These are phyloP conservation scores for Phocides pigmalion DNA, from an alignment of 1,140 invertebrate genomes.

Conservation along the genomic window DNA sequence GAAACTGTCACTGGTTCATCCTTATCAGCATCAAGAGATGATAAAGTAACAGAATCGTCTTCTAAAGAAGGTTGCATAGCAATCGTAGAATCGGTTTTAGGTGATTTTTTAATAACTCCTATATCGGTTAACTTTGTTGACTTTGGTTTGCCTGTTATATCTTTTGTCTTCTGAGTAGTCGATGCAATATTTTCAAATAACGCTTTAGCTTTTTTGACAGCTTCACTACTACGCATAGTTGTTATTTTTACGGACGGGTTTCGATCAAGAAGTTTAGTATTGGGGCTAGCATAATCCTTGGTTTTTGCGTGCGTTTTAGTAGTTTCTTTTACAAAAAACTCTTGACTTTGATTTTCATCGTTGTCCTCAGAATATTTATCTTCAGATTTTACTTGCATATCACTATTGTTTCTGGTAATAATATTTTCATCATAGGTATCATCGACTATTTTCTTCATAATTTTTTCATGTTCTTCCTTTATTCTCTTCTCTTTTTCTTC, in stretches of 20 bases:
- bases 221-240: slow-evolving; percentile 84
- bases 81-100: slow-evolving; percentile 57
- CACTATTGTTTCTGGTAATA: slow-evolving; percentile 20
- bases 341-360: slow-evolving; percentile 39
- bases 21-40: slow-evolving; percentile 47
- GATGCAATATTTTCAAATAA: slow-evolving; percentile 87
- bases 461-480: slow-evolving; percentile 70
- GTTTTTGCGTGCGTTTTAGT: slow-evolving; percentile 48
- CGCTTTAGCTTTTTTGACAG: slow-evolving; percentile 86
- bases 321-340: slow-evolving; percentile 29
- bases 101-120: slow-evolving; percentile 63
- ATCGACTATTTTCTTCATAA: slow-evolving; percentile 64
- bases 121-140: slow-evolving; percentile 73
- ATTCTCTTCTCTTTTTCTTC: slow-evolving; percentile 79
- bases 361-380: slow-evolving; percentile 24
- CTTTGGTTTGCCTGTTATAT: slow-evolving; percentile 45
- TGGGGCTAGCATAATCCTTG: slow-evolving; percentile 46
- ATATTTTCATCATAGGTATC: slow-evolving; percentile 51
- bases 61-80: slow-evolving; percentile 49
- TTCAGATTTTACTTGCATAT: slow-evolving; percentile 7
- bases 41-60: slow-evolving; percentile 41
- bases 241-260: slow-evolving; percentile 65
- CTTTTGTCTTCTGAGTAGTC: slow-evolving; percentile 61
- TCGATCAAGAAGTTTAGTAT: slow-evolving; percentile 52
- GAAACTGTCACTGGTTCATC: slow-evolving; percentile 34